These are phyloP conservation scores for Sebastes dallii DNA, from an alignment of 2,797 vertebrate genomes.

Conservation along the genomic window DNA sequence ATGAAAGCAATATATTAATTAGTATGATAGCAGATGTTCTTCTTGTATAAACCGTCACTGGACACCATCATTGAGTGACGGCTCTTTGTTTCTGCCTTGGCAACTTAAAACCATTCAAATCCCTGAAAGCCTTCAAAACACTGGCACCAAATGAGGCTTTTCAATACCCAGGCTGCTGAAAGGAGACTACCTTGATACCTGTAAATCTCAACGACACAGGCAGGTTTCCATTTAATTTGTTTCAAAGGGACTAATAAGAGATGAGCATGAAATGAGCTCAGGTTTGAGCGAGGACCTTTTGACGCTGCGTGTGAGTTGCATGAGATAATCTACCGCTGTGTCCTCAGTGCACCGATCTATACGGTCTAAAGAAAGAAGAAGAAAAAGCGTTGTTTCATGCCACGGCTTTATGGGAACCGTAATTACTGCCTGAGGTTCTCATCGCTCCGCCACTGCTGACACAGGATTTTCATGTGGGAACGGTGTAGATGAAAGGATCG, in stretches of 20 bases:
- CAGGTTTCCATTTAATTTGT: slow-evolving; percentile 51
- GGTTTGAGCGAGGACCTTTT: not conserved
- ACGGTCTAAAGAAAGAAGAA: not conserved
- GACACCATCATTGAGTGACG: not conserved
- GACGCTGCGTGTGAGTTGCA: not conserved
- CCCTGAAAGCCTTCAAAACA: slow-evolving; percentile 26
- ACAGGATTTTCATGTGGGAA: slow-evolving; percentile 34
- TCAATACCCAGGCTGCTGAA: not conserved
- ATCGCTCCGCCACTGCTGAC: slow-evolving; percentile 43
- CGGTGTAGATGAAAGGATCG: slow-evolving; percentile 44
- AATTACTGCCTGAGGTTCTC: slow-evolving; percentile 51
- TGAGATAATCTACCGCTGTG: not conserved
- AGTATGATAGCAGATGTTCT: not conserved
- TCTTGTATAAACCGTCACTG: not conserved
- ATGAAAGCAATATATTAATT: not conserved
- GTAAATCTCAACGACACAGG: not conserved
- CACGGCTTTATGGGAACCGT: slow-evolving; percentile 43
- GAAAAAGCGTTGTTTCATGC: slow-evolving; percentile 14
- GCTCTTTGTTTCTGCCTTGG: not conserved
- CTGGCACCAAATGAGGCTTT: not conserved
- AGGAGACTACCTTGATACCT: slow-evolving; percentile 11
- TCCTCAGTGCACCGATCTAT: slow-evolving; percentile 21
- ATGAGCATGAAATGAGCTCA: slow-evolving; percentile 5
- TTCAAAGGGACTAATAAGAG: slow-evolving; percentile 64
- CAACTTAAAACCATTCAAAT: not conserved